Conservation (phyloP, 1,140 invertebrate genomes). For the Tetragnatha versicolor region DNA sequence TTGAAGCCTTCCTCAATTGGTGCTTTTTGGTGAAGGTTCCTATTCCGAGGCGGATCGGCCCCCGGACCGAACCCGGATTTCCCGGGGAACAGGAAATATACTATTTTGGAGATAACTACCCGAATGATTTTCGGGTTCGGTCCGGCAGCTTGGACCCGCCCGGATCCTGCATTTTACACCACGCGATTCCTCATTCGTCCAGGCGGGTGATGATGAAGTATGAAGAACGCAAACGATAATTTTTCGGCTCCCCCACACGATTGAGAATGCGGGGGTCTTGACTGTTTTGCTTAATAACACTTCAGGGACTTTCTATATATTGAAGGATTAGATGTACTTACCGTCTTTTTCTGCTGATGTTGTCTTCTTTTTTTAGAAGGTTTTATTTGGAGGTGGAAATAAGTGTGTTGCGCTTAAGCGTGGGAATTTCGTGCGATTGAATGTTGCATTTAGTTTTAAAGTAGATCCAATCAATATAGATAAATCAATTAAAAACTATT, state of each 20-base stretch:
- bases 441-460: too few relatives aligned
- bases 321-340: conserved; percentile 20
- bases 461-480: too few relatives aligned
- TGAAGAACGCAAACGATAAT: too few relatives aligned
- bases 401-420: too few relatives aligned
- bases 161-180: not conserved
- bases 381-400: too few relatives aligned
- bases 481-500: too few relatives aligned
- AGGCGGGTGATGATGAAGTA: not conserved
- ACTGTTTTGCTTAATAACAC: conserved; percentile 52
- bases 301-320: conserved; percentile 53
- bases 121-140: too few relatives aligned
- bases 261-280: too few relatives aligned
- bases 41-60: conserved; percentile 22
- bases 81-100: conserved; percentile 9
- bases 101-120: conserved; percentile 43
- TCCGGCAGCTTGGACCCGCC: not conserved
- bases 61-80: not conserved
- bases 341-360: conserved; percentile 3
- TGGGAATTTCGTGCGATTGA: too few relatives aligned
- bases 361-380: too few relatives aligned
- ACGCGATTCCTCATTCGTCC: conserved; percentile 5
- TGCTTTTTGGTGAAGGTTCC: conserved; percentile 56
- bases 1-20: conserved; percentile 54
- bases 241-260: too few relatives aligned